Percentiles rank a stretch among this genome's conserved stretches.
Conservation (phyloP, 2,888 invertebrate genomes). For the Rapana venosa region DNA sequence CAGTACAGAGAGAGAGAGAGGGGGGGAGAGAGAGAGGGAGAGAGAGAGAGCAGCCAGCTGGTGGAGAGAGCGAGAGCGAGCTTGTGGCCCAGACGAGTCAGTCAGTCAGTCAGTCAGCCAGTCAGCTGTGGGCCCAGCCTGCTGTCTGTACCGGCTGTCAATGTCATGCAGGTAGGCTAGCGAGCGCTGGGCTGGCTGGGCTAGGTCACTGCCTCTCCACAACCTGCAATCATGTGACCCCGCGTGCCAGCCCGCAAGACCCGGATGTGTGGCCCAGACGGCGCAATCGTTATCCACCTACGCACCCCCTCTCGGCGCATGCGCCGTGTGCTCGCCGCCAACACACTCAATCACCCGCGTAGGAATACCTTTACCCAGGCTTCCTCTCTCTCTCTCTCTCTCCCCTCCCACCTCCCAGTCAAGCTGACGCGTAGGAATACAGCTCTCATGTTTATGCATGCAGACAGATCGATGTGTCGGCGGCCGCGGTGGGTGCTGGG, state of each 20-base stretch:
- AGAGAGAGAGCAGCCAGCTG: not conserved
- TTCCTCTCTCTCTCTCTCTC: not conserved
- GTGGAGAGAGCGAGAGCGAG: not conserved
- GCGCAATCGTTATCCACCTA: slow-evolving; percentile 45
- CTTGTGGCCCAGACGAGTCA: not conserved
- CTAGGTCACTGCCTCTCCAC: slow-evolving; percentile 22
- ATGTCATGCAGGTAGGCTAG: slow-evolving; percentile 12
- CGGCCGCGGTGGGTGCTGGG: not conserved
- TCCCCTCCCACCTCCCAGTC: not conserved
- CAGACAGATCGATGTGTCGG: slow-evolving; percentile 15
- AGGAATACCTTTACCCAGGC: slow-evolving; percentile 15
- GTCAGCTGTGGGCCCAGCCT: slow-evolving; percentile 29
- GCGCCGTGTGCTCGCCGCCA: slow-evolving; percentile 34
- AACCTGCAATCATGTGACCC: slow-evolving; percentile 41
- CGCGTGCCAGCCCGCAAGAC: slow-evolving; percentile 36
- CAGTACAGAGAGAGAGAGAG: not conserved
- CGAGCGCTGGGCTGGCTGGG: too few species aligned
- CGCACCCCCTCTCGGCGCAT: slow-evolving; percentile 34
- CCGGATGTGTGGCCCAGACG: slow-evolving; percentile 45
- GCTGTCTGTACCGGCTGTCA: too few species aligned
- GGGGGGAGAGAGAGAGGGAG: not conserved
- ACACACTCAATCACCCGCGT: slow-evolving; percentile 44
- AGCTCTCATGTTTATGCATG: slow-evolving; percentile 24
- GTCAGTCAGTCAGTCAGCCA: not conserved
- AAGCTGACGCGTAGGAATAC: slow-evolving; percentile 42